phyloP scores from a whole-genome alignment of 2,113 vertebrate species.

The Tragelaphus imberbis region DNA sequence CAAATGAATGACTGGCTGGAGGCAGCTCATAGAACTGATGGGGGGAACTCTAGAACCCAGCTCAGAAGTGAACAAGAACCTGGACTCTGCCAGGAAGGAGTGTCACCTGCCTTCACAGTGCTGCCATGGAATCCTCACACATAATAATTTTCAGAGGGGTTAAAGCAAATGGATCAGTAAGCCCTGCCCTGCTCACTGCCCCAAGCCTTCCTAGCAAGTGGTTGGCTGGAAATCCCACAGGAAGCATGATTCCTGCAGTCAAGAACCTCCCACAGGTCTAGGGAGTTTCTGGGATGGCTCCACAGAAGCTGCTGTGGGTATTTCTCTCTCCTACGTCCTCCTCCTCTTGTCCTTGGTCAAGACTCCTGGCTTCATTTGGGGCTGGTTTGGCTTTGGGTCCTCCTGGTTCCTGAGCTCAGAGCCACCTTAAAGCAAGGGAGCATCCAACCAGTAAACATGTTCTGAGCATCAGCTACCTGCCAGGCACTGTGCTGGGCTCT shows the following conservation, averaged over 20 bases:
- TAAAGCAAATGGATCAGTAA: background rate
- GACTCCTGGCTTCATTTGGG: background rate
- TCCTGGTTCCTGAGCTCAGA: background rate
- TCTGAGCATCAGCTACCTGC: background rate
- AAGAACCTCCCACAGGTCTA: background rate
- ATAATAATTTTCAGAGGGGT: background rate
- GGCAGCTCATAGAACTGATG: background rate
- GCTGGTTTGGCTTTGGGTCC: background rate
- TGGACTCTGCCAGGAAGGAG: background rate
- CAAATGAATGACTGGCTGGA: background rate
- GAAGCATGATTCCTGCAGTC: background rate
- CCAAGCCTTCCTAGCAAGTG: background rate
- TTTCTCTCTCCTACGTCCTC: background rate
- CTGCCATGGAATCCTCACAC: background rate
- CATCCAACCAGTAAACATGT: background rate
- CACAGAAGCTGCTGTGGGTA: accelerated
- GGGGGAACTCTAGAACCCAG: background rate
- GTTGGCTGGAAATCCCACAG: background rate
- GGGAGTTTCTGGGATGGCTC: background rate
- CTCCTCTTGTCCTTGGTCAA: background rate
- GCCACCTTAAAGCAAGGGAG: background rate
- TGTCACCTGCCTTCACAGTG: background rate
- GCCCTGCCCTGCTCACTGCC: background rate
- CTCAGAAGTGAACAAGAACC: background rate
- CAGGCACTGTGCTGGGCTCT: background rate